Evolutionary conservation across 1,140 invertebrate species (phyloP).

Genomic region (Drosophila mayri): DNA sequence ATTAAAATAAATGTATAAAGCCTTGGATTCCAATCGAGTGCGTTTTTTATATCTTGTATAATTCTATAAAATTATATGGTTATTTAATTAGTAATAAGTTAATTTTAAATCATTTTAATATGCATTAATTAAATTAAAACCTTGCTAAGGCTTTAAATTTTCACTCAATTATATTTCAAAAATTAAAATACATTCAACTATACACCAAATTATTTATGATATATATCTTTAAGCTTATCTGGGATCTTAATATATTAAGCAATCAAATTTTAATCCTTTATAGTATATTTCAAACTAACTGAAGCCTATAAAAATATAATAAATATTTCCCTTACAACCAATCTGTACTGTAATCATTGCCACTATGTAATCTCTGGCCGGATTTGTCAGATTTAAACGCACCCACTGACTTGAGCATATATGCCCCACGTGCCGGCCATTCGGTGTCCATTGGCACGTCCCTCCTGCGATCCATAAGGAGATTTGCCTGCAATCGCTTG

Average conservation of each 20-base stretch:
- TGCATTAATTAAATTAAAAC: no score
- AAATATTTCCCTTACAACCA: not conserved
- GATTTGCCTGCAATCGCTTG: conserved; percentile 24
- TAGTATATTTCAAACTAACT: not conserved
- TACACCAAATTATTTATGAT: fast-evolving
- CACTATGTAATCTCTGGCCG: conserved; percentile 7
- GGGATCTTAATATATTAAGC: no score
- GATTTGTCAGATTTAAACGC: conserved; percentile 11
- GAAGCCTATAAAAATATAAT: not conserved
- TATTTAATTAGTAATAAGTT: not conserved
- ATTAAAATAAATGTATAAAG: not conserved
- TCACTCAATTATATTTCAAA: not conserved
- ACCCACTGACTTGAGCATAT: conserved; percentile 5
- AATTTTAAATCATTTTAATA: not conserved
- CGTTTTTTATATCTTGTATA: no score
- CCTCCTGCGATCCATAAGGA: conserved; percentile 23
- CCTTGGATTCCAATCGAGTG: not conserved
- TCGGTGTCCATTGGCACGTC: conserved; percentile 38
- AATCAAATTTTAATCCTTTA: no score
- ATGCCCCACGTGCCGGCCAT: conserved; percentile 29
- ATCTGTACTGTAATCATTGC: not conserved
- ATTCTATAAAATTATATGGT: not conserved
- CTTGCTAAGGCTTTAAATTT: not conserved
- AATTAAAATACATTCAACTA: not conserved
- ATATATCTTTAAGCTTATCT: no score